Evolutionary conservation across 2,797 vertebrate species (phyloP), one percentile per base, ranked within the genome.

Genomic region (Sphenodon punctatus): DNA sequence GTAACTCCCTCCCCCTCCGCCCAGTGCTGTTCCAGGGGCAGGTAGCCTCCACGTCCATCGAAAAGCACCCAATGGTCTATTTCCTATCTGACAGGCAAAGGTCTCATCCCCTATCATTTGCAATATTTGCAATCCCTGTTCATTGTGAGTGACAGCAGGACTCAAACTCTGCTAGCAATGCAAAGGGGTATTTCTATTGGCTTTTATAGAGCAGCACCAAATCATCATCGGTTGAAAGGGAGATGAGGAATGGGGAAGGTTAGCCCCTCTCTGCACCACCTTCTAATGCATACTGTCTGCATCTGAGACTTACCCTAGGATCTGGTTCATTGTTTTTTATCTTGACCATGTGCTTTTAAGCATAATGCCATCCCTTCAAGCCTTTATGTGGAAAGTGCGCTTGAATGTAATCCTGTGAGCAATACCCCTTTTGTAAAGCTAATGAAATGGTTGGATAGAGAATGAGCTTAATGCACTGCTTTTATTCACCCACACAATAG

Each of bases 401-500:
- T 23, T 85, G 25, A 61, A 67, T 75, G 85, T 82, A 68, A 23
- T 45, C 60, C 55, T 8, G 80, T 65, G 63, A 30, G 36, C 7
- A 67, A 30, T 64, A 91, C 27, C 5, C 13, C 25, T 69, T 87
- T 84, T 53, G 49, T 80, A 88, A 93, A 80, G 20, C 75, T 76
- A 63, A 77, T 45, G 75, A 75, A n/a, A 86, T 14, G 63, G 32
- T 39, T 83, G 39, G 36, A 60, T 80, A 34, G 38, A 79, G 10
- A 4, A 76, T 23, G 30, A 65, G 41, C 53, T 61, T 76, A 78
- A 81, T 82, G 70, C 80, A 72, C 46, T 75, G 64, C 4, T 46
- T 30, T 15, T 82, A 56, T 34, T 39, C 5, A 23, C 66, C 19
- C 64, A 36, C 32, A 68, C 72, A 90, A 75, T 12, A n/a, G 66